Conservation (phyloP, 2,888 invertebrate species). For the Tetramorium bicarinatum region DNA sequence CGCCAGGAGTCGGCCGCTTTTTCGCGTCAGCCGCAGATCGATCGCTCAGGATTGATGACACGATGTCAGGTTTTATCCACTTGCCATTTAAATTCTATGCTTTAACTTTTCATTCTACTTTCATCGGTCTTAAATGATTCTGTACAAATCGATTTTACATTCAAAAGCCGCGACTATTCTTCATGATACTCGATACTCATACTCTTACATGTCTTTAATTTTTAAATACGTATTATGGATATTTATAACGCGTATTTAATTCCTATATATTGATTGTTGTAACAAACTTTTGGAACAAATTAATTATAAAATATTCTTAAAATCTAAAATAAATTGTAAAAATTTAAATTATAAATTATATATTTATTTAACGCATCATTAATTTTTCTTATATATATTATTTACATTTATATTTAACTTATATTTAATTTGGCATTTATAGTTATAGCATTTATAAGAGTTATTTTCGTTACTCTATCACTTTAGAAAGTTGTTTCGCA, state of each 20-base stretch:
- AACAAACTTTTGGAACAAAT: not conserved
- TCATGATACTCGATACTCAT: not conserved
- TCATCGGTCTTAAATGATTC: constrained; percentile 15
- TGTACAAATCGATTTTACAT: not conserved
- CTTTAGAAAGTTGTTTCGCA: constrained; percentile 42
- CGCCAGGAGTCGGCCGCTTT: constrained; percentile 52
- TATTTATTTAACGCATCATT: not conserved
- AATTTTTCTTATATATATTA: too few relatives aligned
- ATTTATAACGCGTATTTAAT: not conserved
- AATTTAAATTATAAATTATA: not conserved
- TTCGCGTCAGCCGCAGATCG: constrained; percentile 26
- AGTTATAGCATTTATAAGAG: not conserved
- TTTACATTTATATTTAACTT: not conserved
- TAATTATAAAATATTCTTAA: not conserved
- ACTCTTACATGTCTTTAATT: not conserved
- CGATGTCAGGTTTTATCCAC: constrained; percentile 22
- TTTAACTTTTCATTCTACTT: constrained; percentile 2
- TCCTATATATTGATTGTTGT: not conserved
- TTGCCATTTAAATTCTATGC: constrained; percentile 17
- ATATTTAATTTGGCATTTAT: not conserved
- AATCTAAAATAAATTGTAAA: not conserved
- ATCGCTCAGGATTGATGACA: constrained; percentile 41
- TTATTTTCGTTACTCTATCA: constrained; percentile 19
- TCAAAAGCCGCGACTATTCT: not conserved
- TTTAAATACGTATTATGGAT: too few relatives aligned